Evolutionary conservation across 2,113 vertebrate genomes (phyloP), one percentile per base, ranked within the genome.

Genomic region (Campylorhamphus procurvoides): DNA sequence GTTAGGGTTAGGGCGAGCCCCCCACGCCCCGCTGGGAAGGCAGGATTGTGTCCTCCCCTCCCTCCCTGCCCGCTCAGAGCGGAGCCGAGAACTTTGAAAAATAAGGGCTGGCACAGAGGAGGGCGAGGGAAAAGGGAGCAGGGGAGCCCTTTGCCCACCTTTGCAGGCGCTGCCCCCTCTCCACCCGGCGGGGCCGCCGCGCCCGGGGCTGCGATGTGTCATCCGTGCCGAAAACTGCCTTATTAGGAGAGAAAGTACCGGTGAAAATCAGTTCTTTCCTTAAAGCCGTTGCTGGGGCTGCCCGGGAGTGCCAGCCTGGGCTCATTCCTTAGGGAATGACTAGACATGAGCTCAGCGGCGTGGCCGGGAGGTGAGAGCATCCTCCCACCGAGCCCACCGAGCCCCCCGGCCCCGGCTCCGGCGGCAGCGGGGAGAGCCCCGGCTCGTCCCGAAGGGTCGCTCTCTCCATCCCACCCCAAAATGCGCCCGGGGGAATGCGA

Each of bases 211-310:
- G 85, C 7, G 85, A 86, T 92, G 94, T 95, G 94, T 92, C 96
- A 95, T 78, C 88, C 7, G 91, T 39, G 93, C 92, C 27, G 14
- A 95, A 97, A 94, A 94, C 90, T 93, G 12, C 97, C 97, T 96
- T 96, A 96, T 96, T 97, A 96, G 97, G 96, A 90, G 90, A 93
- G 96, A 94, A 90, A 85, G 82, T 86, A 94, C 12, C 95, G 29
- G 40, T 42, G 95, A 96, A 96, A 95, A 97, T 96, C 91, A 24
- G 74, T 59, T 85, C 92, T 93, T 95, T 97, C 67, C 84, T 83
- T 18, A 60, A 85, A 90, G 93, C 72, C 90, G 64, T 42, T 68
- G 96, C 66, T 29, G 72, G 42, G 80, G 90, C 73, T n/a, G 64
- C 81, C 80, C 5, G 52, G 22, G 44, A 18, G 81, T 93, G 95